Evolutionary conservation across 2,888 invertebrate genomes (phyloP), one percentile per base, ranked within the genome.

Genomic region (Plebejus anna): DNA sequence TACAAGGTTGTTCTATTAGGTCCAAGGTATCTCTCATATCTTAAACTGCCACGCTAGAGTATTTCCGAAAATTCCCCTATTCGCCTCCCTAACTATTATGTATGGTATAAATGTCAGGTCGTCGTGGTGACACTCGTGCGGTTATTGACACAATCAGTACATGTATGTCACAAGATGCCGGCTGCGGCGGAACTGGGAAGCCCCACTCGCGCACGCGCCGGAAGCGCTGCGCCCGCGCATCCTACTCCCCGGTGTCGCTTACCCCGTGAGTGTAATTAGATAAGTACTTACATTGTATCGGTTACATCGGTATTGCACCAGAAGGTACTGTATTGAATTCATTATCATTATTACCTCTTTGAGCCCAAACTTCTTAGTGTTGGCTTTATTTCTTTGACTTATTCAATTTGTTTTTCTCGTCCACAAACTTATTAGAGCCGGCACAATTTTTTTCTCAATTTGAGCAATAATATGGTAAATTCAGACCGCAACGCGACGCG

Each of bases 161-260:
- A 66, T 66, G 9, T 32, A 28, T 28, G 66, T 66, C 66, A 66
- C 66, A 66, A 66, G 66, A 36, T 72, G 72, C 55, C 73, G 71
- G 71, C 42, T 71, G 79, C 79, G 82, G 80, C 92, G 92, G 92
- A 93, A 92, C 91, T 84, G 82, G 76, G 93, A 93, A 93, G 92
- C 93, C 93, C 86, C 88, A 91, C 90, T 90, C 88, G 85, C 86
- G 89, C 91, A 91, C 91, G 90, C 89, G 90, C 90, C 90, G 92
- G 90, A 90, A 86, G 84, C 84, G 77, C 82, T 89, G 91, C 92
- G 92, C 89, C 82, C 80, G 90, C 92, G 92, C 93, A 89, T 86
- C 87, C 88, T 83, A 81, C 83, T 79, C 82, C 78, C 83, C 86
- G 89, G 90, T 90, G 87, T 89, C 89, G 82, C 85, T 89, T 89